A percentile compares a stretch with the other conserved stretches of the same genome.
phyloP scores from a whole-genome alignment of 2,797 vertebrate species.

The Chelonia mydas region DNA sequence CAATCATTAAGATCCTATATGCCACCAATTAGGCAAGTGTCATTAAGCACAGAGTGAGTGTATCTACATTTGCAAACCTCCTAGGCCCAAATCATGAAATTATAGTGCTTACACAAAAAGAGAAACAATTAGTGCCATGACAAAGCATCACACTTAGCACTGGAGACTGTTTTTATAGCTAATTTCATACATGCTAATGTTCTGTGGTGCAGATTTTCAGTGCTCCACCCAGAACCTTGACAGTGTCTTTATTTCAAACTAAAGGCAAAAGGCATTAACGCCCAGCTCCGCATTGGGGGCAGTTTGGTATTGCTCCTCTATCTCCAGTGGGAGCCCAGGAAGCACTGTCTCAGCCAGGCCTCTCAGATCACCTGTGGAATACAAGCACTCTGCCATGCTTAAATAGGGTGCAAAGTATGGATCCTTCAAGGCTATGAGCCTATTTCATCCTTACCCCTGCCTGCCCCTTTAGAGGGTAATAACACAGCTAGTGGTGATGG shows the following conservation, averaged over 20 bases:
- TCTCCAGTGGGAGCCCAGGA: background rate
- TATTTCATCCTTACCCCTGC: background rate
- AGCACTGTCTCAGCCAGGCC: background rate
- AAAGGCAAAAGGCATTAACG: background rate
- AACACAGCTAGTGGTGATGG: background rate
- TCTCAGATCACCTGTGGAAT: background rate
- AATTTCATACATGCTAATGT: background rate
- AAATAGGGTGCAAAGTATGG: background rate
- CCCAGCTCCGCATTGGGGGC: background rate
- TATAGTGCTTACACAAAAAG: background rate
- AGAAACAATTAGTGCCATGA: background rate
- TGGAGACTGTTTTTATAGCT: background rate
- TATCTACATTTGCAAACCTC: background rate
- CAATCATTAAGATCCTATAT: background rate
- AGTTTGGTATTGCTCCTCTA: background rate
- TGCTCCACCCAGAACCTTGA: background rate
- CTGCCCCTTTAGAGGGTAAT: background rate
- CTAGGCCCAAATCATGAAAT: background rate
- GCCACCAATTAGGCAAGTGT: background rate
- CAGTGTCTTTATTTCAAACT: background rate
- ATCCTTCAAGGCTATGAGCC: background rate
- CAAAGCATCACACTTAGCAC: background rate
- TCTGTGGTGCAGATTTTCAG: background rate
- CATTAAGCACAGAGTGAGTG: constrained; percentile 1
- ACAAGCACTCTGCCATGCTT: background rate